Conservation (phyloP, 2,113 vertebrate species). For the Cryptotis parvus region DNA sequence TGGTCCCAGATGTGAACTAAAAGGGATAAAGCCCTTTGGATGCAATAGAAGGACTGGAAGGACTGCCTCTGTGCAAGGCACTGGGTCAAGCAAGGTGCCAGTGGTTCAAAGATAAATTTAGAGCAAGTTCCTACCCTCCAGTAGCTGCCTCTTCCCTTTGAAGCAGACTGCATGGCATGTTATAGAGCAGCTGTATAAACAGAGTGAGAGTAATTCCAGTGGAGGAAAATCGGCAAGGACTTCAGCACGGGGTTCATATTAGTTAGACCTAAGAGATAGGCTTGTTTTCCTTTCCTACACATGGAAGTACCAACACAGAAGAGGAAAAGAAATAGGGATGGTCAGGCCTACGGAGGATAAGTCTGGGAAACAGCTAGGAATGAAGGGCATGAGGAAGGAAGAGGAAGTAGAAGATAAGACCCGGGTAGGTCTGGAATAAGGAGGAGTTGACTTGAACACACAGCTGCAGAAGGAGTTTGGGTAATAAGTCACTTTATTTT, state of each 20-base stretch:
- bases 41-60: background rate
- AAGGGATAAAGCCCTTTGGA: background rate
- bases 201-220: background rate
- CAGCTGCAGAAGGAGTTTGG: slow-evolving; percentile 17
- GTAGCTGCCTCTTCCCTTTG: background rate
- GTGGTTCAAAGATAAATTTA: background rate
- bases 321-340: background rate
- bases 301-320: background rate
- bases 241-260: slow-evolving; percentile 23
- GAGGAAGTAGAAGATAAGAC: background rate
- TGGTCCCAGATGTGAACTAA: slow-evolving; percentile 6
- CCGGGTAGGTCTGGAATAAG: background rate
- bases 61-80: background rate
- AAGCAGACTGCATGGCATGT: background rate
- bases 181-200: background rate
- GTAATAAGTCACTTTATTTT: background rate
- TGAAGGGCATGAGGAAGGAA: background rate
- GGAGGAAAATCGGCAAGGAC: slow-evolving; percentile 11
- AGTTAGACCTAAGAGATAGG: background rate
- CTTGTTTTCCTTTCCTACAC: background rate
- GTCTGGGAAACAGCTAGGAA: background rate
- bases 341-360: background rate
- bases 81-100: background rate
- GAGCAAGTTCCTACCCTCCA: background rate
- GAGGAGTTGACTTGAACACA: background rate